These are phyloP conservation scores for Temnothorax ravouxi DNA, from an alignment of 2,888 invertebrate species.

Conservation along the genomic window DNA sequence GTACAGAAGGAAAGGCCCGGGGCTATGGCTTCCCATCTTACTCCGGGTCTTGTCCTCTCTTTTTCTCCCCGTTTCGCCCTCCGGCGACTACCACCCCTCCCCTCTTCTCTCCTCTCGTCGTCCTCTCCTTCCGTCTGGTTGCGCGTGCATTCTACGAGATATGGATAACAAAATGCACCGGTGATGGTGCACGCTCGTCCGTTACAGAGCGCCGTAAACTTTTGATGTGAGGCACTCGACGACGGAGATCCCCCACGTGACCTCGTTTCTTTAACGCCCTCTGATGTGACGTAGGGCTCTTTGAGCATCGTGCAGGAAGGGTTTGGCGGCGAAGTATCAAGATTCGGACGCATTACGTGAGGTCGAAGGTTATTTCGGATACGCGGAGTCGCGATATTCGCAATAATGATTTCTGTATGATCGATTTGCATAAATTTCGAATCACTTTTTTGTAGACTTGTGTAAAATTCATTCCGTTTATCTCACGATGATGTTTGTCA, in stretches of 20 bases:
- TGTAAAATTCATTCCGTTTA: background rate
- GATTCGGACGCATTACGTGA: slow-evolving; percentile 3
- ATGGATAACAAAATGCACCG: slow-evolving; percentile 81
- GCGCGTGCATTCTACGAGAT: slow-evolving; percentile 77
- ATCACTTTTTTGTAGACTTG: background rate
- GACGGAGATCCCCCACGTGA: slow-evolving; percentile 49
- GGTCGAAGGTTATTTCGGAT: slow-evolving; percentile 29
- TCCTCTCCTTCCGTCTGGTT: slow-evolving; percentile 68
- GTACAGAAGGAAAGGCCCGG: slow-evolving; percentile 80
- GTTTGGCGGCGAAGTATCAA: slow-evolving; percentile 12
- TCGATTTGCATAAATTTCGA: background rate
- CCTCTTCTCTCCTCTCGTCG: slow-evolving; percentile 47
- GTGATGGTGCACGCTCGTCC: slow-evolving; percentile 63
- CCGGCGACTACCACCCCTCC: slow-evolving; percentile 48
- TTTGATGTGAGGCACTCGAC: slow-evolving; percentile 52
- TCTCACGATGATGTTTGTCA: background rate
- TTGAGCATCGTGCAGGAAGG: slow-evolving; percentile 38
- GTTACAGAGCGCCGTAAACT: slow-evolving; percentile 53
- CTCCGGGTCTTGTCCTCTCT: slow-evolving; percentile 69
- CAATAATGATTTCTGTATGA: background rate
- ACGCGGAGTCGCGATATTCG: background rate
- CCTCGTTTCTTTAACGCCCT: slow-evolving; percentile 56
- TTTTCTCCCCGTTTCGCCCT: slow-evolving; percentile 74
- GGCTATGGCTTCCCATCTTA: slow-evolving; percentile 85
- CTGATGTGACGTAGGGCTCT: slow-evolving; percentile 44